A percentile compares a stretch with the other conserved stretches of the same genome.
Evolutionary conservation across 1,140 invertebrate species (phyloP).

Genomic region (Vanessa tameamea): DNA sequence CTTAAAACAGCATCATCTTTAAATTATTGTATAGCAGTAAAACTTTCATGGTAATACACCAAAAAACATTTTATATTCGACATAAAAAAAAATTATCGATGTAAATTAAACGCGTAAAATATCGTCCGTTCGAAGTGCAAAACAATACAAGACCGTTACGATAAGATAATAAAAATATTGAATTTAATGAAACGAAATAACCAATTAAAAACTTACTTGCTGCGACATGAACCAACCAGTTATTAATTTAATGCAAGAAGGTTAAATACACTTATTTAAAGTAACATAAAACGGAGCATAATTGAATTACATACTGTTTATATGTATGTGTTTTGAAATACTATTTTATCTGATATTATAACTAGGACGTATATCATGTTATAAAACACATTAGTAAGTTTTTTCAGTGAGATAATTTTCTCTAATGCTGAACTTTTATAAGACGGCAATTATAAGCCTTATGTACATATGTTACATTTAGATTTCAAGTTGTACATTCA

Average conservation of each 20-base stretch:
- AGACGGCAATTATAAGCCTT: too few relatives aligned
- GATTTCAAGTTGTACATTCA: too few relatives aligned
- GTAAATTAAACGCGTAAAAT: slow-evolving; percentile 28
- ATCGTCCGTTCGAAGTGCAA: slow-evolving; percentile 6
- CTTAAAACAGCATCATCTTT: slow-evolving; percentile 3
- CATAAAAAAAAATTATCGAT: neutral
- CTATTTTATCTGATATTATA: too few relatives aligned
- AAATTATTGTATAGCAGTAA: neutral
- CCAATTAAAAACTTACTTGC: slow-evolving; percentile 21
- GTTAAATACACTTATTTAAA: slow-evolving; percentile 3
- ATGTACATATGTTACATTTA: too few relatives aligned
- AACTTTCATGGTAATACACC: neutral
- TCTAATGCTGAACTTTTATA: too few relatives aligned
- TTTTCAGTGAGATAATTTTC: too few relatives aligned
- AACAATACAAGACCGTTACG: slow-evolving; percentile 22
- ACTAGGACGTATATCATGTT: too few relatives aligned
- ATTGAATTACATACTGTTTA: neutral
- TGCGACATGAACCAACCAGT: slow-evolving; percentile 21
- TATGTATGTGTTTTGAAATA: neutral
- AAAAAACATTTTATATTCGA: neutral
- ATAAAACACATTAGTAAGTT: too few relatives aligned
- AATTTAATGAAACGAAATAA: slow-evolving; percentile 26
- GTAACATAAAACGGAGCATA: neutral
- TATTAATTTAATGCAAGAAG: slow-evolving; percentile 8
- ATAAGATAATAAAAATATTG: slow-evolving; percentile 32